Evolutionary conservation across 1,140 invertebrate genomes (phyloP).

Genomic region (Chelonus insularis): DNA sequence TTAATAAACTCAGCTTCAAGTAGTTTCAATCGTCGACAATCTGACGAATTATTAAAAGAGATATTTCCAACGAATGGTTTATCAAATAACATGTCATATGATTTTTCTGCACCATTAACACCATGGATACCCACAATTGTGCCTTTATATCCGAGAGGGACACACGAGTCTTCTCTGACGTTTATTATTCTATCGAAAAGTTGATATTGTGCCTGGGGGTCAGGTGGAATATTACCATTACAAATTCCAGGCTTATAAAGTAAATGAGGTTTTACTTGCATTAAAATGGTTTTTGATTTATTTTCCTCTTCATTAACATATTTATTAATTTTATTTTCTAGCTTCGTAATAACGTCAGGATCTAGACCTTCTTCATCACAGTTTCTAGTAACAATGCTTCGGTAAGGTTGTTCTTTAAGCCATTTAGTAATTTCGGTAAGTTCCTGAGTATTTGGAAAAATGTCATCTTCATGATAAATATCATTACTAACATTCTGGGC

Average conservation of each 20-base stretch:
- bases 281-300: constrained; percentile 62
- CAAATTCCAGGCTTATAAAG: constrained; percentile 58
- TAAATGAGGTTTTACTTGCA: constrained; percentile 80
- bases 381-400: constrained; percentile 62
- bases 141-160: constrained; percentile 80
- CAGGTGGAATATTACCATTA: constrained; percentile 60
- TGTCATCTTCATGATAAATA: constrained; percentile 67
- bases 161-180: constrained; percentile 71
- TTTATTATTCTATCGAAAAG: constrained; percentile 86
- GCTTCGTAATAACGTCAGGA: constrained; percentile 65
- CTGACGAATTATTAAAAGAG: constrained; percentile 59
- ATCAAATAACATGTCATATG: constrained; percentile 80
- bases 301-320: constrained; percentile 38
- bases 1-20: constrained; percentile 65
- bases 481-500: constrained; percentile 58
- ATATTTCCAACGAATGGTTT: constrained; percentile 64
- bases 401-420: constrained; percentile 71
- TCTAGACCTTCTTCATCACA: constrained; percentile 74
- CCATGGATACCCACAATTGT: constrained; percentile 76
- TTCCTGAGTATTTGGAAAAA: constrained; percentile 64
- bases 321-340: constrained; percentile 65
- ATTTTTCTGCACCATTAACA: constrained; percentile 57
- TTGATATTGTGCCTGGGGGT: constrained; percentile 66
- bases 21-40: constrained; percentile 63
- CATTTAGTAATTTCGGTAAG: constrained; percentile 68